phyloP scores from a whole-genome alignment of 2,888 invertebrate genomes.

The Calliopum simillimum region DNA sequence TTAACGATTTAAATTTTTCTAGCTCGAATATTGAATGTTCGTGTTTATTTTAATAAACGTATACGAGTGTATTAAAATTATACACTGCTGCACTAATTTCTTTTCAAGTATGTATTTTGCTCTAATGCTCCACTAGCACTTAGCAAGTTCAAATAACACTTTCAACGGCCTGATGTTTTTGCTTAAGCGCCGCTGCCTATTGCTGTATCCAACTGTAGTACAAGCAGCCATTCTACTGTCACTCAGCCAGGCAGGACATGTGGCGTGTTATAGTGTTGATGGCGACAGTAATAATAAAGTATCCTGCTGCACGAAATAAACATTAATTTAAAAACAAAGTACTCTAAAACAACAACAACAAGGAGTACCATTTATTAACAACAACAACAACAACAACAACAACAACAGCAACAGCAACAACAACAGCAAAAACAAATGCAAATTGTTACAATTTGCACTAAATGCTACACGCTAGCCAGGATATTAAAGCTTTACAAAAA shows the following conservation, averaged over 20 bases:
- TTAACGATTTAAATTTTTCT: no score
- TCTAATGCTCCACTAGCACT: slow-evolving; percentile 20
- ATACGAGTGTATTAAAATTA: background rate
- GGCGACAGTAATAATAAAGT: slow-evolving; percentile 40
- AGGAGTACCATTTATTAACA: slow-evolving; percentile 54
- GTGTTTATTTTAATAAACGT: slow-evolving; percentile 10
- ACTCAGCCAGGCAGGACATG: no score
- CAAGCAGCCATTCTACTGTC: no score
- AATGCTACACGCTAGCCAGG: slow-evolving; percentile 49
- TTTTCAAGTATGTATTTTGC: slow-evolving; percentile 12
- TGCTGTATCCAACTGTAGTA: no score
- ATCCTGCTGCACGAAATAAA: slow-evolving; percentile 53
- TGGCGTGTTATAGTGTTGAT: slow-evolving; percentile 15
- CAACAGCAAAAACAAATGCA: slow-evolving; percentile 46
- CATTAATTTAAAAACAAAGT: slow-evolving; percentile 59
- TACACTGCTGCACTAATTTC: background rate
- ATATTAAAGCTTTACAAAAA: no score
- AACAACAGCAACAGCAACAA: slow-evolving; percentile 26
- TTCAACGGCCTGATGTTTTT: no score
- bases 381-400: slow-evolving; percentile 29
- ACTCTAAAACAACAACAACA: slow-evolving; percentile 35
- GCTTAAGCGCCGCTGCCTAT: no score
- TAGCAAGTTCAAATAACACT: background rate
- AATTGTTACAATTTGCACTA: slow-evolving; percentile 60
- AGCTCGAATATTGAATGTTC: slow-evolving; percentile 1